Percentiles rank a stretch among this genome's conserved stretches.
phyloP scores from a whole-genome alignment of 2,113 vertebrate species.

The Brienomyrus brachyistius region DNA sequence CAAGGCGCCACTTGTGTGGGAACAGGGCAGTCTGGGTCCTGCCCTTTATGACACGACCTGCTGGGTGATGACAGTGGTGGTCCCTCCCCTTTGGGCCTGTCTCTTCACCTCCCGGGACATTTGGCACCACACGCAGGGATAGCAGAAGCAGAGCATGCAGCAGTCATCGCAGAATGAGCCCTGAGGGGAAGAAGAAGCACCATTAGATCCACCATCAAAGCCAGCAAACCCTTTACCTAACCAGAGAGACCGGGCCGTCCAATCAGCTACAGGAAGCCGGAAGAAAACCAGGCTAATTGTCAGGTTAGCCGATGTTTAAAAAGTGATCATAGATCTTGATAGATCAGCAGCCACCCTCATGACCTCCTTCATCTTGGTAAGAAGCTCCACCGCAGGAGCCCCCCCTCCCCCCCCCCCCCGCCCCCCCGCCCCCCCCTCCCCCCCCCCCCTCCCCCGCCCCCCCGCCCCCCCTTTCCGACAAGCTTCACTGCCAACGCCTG shows the following conservation, averaged over 20 bases:
- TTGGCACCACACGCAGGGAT: slow-evolving; percentile 61
- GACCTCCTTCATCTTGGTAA: too few species aligned
- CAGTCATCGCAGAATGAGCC: slow-evolving; percentile 57
- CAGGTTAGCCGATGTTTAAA: background rate
- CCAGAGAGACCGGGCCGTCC: background rate
- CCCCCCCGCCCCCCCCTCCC: background rate
- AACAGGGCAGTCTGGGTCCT: background rate
- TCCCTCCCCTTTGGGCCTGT: background rate
- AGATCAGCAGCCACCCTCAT: too few species aligned
- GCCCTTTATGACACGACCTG: slow-evolving; percentile 25
- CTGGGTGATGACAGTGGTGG: slow-evolving; percentile 41
- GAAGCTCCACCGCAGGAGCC: background rate
- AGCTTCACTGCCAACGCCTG: background rate
- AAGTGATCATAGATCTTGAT: too few species aligned
- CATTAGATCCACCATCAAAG: background rate
- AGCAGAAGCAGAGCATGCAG: slow-evolving; percentile 46
- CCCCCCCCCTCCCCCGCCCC: too few species aligned
- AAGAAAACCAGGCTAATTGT: too few species aligned
- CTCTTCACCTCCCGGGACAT: slow-evolving; percentile 62
- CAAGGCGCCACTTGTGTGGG: background rate
- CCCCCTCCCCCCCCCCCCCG: background rate
- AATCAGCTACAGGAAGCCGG: background rate
- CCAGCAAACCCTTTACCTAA: background rate
- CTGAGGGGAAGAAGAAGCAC: slow-evolving; percentile 32
- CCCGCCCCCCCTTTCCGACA: background rate